Conservation (phyloP, 2,113 vertebrate genomes). For the Mixornis gularis region DNA sequence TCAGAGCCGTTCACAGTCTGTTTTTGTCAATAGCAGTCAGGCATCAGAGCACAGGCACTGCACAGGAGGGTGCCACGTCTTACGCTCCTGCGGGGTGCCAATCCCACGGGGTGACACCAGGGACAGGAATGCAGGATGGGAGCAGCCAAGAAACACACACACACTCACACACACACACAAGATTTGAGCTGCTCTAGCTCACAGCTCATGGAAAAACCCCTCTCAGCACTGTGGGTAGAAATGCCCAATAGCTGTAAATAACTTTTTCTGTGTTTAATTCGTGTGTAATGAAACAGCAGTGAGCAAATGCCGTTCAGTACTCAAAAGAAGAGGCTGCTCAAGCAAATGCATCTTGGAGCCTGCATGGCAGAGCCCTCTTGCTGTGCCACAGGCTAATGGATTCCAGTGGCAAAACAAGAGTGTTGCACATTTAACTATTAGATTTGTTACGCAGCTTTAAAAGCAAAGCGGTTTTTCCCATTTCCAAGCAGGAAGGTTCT, state of each 20-base stretch:
- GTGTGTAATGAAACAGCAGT: background rate
- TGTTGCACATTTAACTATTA: background rate
- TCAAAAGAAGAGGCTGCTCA: background rate
- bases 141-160: background rate
- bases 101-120: background rate
- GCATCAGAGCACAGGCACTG: background rate
- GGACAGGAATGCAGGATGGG: background rate
- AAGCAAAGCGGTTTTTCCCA: background rate
- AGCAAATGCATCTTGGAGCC: background rate
- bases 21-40: background rate
- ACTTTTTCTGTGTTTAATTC: background rate
- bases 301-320: background rate
- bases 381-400: background rate
- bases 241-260: slow-evolving; percentile 6
- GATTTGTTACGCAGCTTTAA: background rate
- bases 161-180: too few species aligned
- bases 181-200: background rate
- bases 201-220: background rate
- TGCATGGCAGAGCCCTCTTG: background rate
- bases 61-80: background rate
- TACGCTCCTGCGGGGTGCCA: background rate
- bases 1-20: background rate
- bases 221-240: background rate
- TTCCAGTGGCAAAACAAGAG: background rate
- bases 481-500: background rate